These are phyloP conservation scores for Battus philenor DNA, from an alignment of 1,140 invertebrate species.

Conservation along the genomic window DNA sequence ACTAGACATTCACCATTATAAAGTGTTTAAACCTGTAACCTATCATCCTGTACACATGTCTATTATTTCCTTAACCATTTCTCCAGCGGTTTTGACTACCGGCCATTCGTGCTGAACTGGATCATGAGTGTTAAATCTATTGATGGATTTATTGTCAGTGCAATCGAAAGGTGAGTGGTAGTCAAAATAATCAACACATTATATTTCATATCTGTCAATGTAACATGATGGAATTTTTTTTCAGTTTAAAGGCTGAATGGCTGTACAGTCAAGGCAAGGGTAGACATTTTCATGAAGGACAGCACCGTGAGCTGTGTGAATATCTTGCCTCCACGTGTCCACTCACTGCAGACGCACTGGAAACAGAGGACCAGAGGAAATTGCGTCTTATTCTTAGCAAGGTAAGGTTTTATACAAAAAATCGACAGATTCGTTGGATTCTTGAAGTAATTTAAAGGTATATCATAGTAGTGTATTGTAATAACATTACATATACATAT, in stretches of 20 bases:
- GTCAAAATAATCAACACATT: too few species aligned
- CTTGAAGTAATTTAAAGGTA: too few species aligned
- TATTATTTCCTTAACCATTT: conserved; percentile 25
- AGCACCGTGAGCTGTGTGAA: conserved; percentile 87
- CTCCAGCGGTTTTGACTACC: conserved; percentile 90
- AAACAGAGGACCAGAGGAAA: conserved; percentile 91
- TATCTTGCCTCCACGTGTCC: conserved; percentile 89
- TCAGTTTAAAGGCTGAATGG: conserved; percentile 95
- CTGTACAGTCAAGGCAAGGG: conserved; percentile 94
- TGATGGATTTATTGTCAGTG: conserved; percentile 91
- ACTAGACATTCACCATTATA: too few species aligned
- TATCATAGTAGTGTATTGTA: too few species aligned
- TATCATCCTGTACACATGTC: too few species aligned
- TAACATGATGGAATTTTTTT: too few species aligned
- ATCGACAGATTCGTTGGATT: too few species aligned
- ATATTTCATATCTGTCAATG: too few species aligned
- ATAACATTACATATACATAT: too few species aligned
- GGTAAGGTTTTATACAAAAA: too few species aligned
- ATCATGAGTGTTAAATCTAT: conserved; percentile 90
- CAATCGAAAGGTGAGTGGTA: conserved; percentile 93
- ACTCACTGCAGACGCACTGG: conserved; percentile 83
- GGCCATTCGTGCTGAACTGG: conserved; percentile 95
- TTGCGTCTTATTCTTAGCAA: conserved; percentile 89
- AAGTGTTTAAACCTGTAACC: too few species aligned
- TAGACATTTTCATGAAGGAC: conserved; percentile 89